These are phyloP conservation scores for Bombus sylvicola DNA, from an alignment of 1,140 invertebrate species.

Conservation along the genomic window DNA sequence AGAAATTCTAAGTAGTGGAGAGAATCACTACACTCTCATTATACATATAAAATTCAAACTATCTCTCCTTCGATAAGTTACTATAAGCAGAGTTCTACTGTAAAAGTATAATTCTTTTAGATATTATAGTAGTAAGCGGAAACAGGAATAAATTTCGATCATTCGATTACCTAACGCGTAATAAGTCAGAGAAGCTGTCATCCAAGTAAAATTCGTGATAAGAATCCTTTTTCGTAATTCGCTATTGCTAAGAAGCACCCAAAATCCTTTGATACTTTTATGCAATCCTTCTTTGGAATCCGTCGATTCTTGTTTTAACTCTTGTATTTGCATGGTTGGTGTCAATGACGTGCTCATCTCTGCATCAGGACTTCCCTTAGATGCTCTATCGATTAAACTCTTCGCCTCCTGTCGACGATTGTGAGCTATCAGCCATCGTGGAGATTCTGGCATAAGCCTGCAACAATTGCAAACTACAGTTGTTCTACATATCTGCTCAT, in stretches of 20 bases:
- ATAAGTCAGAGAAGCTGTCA: constrained; percentile 82
- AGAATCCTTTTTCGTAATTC: constrained; percentile 72
- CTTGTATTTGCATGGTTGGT: background rate
- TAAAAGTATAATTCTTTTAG: background rate
- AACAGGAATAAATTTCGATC: background rate
- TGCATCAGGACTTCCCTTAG: background rate
- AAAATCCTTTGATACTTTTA: constrained; percentile 27
- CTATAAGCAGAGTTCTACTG: background rate
- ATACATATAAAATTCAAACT: background rate
- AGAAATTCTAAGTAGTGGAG: background rate
- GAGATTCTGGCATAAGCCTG: constrained; percentile 82
- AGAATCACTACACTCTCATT: no score
- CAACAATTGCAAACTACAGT: background rate
- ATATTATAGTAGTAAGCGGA: background rate
- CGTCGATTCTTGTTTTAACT: background rate
- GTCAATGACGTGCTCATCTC: background rate
- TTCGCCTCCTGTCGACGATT: constrained; percentile 74
- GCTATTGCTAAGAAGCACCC: constrained; percentile 51
- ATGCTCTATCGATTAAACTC: constrained; percentile 62
- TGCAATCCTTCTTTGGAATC: background rate
- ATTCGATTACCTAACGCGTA: constrained; percentile 74
- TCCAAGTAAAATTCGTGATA: constrained; percentile 77
- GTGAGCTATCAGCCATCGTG: constrained; percentile 80
- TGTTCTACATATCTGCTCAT: background rate
- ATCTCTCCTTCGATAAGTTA: background rate